phyloP scores from a whole-genome alignment of 2,797 vertebrate species.

The Neosilurus hyrtlii region DNA sequence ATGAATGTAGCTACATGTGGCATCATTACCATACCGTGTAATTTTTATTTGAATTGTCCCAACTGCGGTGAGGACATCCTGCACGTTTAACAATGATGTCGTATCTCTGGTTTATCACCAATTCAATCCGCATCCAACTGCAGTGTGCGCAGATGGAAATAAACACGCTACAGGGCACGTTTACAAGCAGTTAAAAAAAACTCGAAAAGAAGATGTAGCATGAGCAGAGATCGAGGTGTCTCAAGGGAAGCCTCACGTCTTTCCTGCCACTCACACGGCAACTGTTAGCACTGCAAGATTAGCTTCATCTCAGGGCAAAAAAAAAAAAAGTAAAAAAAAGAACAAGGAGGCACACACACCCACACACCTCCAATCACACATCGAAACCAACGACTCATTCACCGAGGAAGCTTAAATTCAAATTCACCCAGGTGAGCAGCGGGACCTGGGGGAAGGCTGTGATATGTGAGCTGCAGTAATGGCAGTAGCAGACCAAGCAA shows the following conservation, averaged over 20 bases:
- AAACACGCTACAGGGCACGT: not conserved
- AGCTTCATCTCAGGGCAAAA: conserved; percentile 44
- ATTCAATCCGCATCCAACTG: not conserved
- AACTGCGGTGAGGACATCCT: no score
- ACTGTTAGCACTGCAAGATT: conserved; percentile 20
- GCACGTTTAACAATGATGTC: not conserved
- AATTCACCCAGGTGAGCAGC: conserved; percentile 62
- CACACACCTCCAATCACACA: conserved; percentile 7
- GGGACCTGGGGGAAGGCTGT: not conserved
- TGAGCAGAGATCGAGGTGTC: conserved; percentile 3
- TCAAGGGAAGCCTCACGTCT: conserved; percentile 3
- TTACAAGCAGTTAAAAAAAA: not conserved
- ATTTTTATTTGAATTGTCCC: not conserved
- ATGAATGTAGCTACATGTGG: not conserved
- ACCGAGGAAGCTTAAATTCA: conserved; percentile 61
- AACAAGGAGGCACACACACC: conserved; percentile 13
- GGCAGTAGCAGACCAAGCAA: conserved; percentile 68
- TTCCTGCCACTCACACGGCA: not conserved
- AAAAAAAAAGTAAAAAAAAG: conserved; percentile 12
- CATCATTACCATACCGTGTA: not conserved
- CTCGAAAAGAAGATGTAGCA: not conserved
- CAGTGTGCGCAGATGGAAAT: not conserved
- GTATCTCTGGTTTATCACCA: not conserved
- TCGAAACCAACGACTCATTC: conserved; percentile 38
- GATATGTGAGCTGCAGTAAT: conserved; percentile 64